Conservation (phyloP, 2,797 vertebrate species). For the Alcedo quadribrachys region DNA sequence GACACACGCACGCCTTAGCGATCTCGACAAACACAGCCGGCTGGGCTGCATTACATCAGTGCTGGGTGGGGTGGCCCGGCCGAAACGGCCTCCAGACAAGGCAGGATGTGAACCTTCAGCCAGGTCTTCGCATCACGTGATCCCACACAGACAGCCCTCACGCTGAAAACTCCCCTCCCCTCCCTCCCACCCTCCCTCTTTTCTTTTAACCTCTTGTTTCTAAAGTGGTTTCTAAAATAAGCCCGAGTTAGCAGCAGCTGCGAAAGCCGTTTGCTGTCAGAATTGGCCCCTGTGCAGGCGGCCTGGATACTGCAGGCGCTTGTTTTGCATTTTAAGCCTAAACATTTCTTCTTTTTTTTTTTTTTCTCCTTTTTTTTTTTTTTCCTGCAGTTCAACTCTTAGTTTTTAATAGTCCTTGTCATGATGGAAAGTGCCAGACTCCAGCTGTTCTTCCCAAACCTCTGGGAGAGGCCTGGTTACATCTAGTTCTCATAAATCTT, state of each 20-base stretch:
- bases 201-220: slow-evolving; percentile 70
- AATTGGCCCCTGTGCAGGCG: slow-evolving; percentile 39
- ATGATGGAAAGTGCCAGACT: slow-evolving; percentile 78
- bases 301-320: slow-evolving; percentile 51
- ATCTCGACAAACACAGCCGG: slow-evolving; percentile 62
- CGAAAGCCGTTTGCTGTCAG: slow-evolving; percentile 51
- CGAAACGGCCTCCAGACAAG: slow-evolving; percentile 57
- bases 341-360: neutral
- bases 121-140: slow-evolving; percentile 33
- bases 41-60: slow-evolving; percentile 70
- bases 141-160: slow-evolving; percentile 14
- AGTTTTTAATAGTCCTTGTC: slow-evolving; percentile 80
- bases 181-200: neutral
- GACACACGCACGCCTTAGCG: slow-evolving; percentile 12
- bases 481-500: slow-evolving; percentile 80
- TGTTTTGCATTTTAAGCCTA: slow-evolving; percentile 69
- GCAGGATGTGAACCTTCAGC: slow-evolving; percentile 35
- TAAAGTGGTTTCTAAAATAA: slow-evolving; percentile 74
- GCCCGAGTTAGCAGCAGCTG: slow-evolving; percentile 27
- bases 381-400: slow-evolving; percentile 59
- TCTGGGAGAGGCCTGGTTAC: slow-evolving; percentile 81
- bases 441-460: slow-evolving; percentile 82
- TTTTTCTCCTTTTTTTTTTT: neutral
- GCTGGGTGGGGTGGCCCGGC: slow-evolving; percentile 68
- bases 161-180: neutral